Base-by-base conservation (phyloP, 2,113 vertebrate species). In the Thalassarche chlororhynchos region DNA sequence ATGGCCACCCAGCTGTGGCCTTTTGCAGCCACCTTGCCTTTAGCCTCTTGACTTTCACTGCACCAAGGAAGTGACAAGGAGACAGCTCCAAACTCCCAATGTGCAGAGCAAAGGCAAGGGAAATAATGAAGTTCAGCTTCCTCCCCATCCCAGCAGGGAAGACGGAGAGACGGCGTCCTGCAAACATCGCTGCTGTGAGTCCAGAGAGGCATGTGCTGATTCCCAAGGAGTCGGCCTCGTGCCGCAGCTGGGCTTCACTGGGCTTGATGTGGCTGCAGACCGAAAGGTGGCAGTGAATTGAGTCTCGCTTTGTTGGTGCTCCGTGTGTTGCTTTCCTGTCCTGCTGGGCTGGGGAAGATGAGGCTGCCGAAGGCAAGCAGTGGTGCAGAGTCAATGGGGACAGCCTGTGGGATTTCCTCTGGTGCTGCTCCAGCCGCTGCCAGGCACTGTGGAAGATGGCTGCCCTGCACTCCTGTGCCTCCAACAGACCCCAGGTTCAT, bases 401-500 rank as follows among this genome's bases (percentile, higher is more conserved):
- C 42, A 75, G 29, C 25, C 36, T 0, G 0, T 14, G 42, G 38
- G 24, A 36, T 88, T 76, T 64, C 38, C 24, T 69, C 9, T 3
- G 1, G 13, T 47, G 42, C 47, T 80, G 9, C 18, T 69, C 14
- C 42, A 31, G 79, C 40, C 9, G 6, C 51, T n/a, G 32, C 54
- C 32, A 31, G 32, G 21, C 10, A 16, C 9, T 4, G 2, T 54
- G 57, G n/a, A 77, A 34, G 12, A 24, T 40, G 51, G 21, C 44
- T 86, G 36, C 24, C 28, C 71, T 66, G 61, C 25, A 7, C 32
- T 79, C 34, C 51, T 40, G 32, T 38, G 36, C 62, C 44, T 88
- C 49, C 31, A 0, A 8, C 0, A 23, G 32, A 60, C 17, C 25
- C 5, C 8, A 10, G 17, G 5, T 62, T 70, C 8, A 7, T 58